Evolutionary conservation across 92 coral and sea anemone species (phyloP).

Genomic region (Blastomussa wellsi): DNA sequence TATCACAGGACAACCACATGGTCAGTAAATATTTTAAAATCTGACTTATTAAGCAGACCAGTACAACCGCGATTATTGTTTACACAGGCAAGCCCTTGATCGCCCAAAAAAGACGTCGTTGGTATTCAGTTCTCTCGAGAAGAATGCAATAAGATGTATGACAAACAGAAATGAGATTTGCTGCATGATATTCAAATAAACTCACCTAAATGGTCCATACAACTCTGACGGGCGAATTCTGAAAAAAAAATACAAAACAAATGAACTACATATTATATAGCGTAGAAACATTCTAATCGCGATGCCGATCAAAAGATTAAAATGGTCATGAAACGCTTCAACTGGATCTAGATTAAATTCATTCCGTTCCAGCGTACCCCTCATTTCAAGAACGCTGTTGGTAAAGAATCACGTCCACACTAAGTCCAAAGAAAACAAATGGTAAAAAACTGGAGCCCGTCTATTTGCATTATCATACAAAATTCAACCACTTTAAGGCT

Average conservation of each 20-base stretch:
- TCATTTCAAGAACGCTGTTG: not conserved
- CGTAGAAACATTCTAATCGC: not conserved
- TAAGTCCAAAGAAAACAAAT: not conserved
- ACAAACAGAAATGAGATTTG: not conserved
- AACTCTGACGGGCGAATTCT: constrained; percentile 75
- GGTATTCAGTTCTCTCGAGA: not conserved
- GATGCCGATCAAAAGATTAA: not conserved
- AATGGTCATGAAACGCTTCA: not conserved
- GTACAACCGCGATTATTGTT: no score
- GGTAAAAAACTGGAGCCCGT: no score
- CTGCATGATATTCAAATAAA: not conserved
- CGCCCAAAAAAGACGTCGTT: not conserved
- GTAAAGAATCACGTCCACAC: not conserved
- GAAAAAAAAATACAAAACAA: not conserved
- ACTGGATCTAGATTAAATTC: not conserved
- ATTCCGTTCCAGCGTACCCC: not conserved
- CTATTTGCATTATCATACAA: no score
- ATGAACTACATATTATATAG: no score
- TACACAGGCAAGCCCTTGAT: not conserved
- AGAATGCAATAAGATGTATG: not conserved
- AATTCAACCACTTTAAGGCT: no score
- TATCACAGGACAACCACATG: no score
- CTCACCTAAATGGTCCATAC: constrained; percentile 85
- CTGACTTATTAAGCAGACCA: no score
- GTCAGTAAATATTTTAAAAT: no score